These are phyloP conservation scores for Takifugu flavidus DNA, from an alignment of 2,113 vertebrate genomes.

Conservation along the genomic window DNA sequence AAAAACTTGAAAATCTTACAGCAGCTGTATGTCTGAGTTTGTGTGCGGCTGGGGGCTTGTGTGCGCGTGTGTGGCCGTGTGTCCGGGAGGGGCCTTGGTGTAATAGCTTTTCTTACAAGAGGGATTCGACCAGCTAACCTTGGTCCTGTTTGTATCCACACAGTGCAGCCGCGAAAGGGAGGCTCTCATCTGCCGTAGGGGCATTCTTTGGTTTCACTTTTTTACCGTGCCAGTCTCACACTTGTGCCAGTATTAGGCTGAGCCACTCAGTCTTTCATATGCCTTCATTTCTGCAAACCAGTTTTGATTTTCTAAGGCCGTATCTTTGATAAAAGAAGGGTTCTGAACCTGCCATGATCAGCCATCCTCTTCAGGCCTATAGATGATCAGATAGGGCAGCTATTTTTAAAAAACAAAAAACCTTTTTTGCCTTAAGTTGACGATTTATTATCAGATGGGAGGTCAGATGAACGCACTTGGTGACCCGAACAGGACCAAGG, in stretches of 20 bases:
- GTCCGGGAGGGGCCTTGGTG: constrained; percentile 38
- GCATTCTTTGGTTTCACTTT: constrained; percentile 46
- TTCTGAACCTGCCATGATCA: constrained; percentile 22
- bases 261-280: constrained; percentile 41
- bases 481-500: constrained; percentile 48
- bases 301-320: constrained; percentile 63
- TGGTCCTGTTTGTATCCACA: constrained; percentile 51
- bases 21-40: constrained; percentile 51
- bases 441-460: constrained; percentile 32
- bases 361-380: constrained; percentile 53
- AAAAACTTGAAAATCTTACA: constrained; percentile 58
- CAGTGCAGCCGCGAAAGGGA: constrained; percentile 48
- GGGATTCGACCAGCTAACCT: constrained; percentile 46
- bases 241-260: constrained; percentile 67
- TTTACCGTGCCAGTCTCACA: constrained; percentile 59
- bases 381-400: constrained; percentile 66
- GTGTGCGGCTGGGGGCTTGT: constrained; percentile 21
- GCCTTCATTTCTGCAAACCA: constrained; percentile 64
- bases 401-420: constrained; percentile 51
- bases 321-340: constrained; percentile 21
- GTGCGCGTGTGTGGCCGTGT: constrained; percentile 19
- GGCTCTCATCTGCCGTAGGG: constrained; percentile 42
- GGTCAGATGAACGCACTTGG: constrained; percentile 21
- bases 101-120: constrained; percentile 47
- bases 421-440: constrained; percentile 66